Conservation (phyloP, 2,888 invertebrate genomes). For the Tenodera sinensis region DNA sequence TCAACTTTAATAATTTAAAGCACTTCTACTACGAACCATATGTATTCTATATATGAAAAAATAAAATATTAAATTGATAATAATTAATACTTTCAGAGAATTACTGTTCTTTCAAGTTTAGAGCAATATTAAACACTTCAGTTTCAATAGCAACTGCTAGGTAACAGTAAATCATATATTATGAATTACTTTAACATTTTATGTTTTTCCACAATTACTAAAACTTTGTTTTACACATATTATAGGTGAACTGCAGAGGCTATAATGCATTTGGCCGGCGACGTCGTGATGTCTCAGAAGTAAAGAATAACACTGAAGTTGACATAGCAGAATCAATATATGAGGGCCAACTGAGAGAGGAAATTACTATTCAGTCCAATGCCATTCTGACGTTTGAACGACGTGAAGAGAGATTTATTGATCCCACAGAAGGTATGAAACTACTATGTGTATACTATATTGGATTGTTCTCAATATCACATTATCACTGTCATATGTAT, state of each 20-base stretch:
- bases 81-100: not conserved
- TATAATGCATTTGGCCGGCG: conserved; percentile 86
- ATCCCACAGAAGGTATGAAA: conserved; percentile 69
- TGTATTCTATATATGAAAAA: no score
- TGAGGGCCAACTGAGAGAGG: conserved; percentile 83
- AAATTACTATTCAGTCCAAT: conserved; percentile 89
- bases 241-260: conserved; percentile 83
- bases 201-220: not conserved
- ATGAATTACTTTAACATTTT: not conserved
- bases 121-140: not conserved
- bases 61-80: not conserved
- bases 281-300: conserved; percentile 49
- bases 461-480: no score
- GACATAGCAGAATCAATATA: conserved; percentile 55
- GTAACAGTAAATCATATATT: not conserved
- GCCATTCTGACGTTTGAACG: conserved; percentile 86
- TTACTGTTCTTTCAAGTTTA: not conserved
- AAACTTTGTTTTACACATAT: not conserved
- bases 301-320: conserved; percentile 54
- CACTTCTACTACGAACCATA: no score
- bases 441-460: not conserved
- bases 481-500: no score
- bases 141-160: not conserved
- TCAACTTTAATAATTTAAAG: not conserved
- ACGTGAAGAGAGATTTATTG: conserved; percentile 72